phyloP scores from a whole-genome alignment of 2,113 vertebrate genomes.

The Nipponia nippon region DNA sequence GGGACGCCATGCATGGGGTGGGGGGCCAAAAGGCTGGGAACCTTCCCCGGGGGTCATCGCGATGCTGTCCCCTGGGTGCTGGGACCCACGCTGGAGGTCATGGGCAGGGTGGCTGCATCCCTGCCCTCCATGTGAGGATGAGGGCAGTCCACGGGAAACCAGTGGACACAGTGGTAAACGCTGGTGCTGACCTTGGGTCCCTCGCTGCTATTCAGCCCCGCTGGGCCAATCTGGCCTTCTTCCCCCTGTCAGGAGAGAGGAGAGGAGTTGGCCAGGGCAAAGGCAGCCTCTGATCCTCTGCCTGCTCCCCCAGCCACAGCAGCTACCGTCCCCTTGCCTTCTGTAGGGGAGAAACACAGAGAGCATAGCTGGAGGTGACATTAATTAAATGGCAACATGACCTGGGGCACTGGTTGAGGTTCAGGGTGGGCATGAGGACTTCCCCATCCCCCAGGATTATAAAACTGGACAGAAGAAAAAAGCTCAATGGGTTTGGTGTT shows the following conservation, averaged over 20 bases:
- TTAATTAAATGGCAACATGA: background rate
- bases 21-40: background rate
- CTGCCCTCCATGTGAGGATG: fast-evolving
- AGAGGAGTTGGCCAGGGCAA: background rate
- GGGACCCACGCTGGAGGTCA: background rate
- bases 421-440: background rate
- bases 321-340: background rate
- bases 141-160: fast-evolving
- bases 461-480: background rate
- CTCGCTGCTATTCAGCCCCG: slow-evolving; percentile 75
- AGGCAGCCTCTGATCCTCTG: background rate
- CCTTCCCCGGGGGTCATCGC: background rate
- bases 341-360: background rate
- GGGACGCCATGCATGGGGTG: background rate
- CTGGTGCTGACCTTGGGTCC: slow-evolving; percentile 80
- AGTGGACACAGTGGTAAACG: fast-evolving
- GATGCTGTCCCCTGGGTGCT: background rate
- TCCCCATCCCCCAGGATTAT: fast-evolving
- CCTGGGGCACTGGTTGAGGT: background rate
- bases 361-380: fast-evolving
- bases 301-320: background rate
- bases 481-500: fast-evolving
- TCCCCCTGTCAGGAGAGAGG: slow-evolving; percentile 73
- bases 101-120: background rate
- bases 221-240: slow-evolving; percentile 76